A percentile compares a stretch with the other conserved stretches of the same genome.
These are phyloP conservation scores for Neoarius graeffei DNA, from an alignment of 2,113 vertebrate species.

Conservation along the genomic window DNA sequence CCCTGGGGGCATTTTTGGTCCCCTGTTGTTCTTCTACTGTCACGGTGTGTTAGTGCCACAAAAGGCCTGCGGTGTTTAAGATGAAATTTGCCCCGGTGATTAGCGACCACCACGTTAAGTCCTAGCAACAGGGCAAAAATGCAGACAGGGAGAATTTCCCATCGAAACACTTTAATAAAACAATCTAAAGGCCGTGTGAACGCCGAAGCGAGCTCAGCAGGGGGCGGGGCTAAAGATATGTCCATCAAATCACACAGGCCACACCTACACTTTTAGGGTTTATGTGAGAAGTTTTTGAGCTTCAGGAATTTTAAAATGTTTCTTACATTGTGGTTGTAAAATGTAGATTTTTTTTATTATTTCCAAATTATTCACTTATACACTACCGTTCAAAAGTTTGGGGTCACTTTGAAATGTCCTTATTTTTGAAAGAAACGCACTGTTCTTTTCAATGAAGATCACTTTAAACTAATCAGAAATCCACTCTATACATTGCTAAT, in stretches of 20 bases:
- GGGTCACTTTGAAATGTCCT: too few species aligned
- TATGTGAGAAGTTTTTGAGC: not conserved
- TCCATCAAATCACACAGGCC: slow-evolving; percentile 86
- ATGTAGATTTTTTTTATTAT: not conserved
- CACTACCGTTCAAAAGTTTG: too few species aligned
- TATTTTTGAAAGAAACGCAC: too few species aligned
- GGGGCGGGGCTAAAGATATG: slow-evolving; percentile 85
- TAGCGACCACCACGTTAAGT: slow-evolving; percentile 96
- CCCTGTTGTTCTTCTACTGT: slow-evolving; percentile 93
- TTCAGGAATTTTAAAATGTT: not conserved
- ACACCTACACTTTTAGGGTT: slow-evolving; percentile 75
- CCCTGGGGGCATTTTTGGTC: slow-evolving; percentile 89
- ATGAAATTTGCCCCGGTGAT: slow-evolving; percentile 99
- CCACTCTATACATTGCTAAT: too few species aligned
- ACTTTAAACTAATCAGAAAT: too few species aligned
- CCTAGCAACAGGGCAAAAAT: slow-evolving; percentile 99
- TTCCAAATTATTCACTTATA: not conserved
- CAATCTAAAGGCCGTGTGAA: slow-evolving; percentile 99
- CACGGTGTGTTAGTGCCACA: slow-evolving; percentile 92
- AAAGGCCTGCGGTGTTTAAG: slow-evolving; percentile 94
- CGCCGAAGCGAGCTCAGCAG: slow-evolving; percentile 88
- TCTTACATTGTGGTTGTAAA: not conserved
- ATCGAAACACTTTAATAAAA: slow-evolving; percentile 96
- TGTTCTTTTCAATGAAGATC: too few species aligned
- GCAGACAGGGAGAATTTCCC: slow-evolving; percentile 92